Evolutionary conservation across 2,797 vertebrate genomes (phyloP).

Genomic region (Acipenser ruthenus): DNA sequence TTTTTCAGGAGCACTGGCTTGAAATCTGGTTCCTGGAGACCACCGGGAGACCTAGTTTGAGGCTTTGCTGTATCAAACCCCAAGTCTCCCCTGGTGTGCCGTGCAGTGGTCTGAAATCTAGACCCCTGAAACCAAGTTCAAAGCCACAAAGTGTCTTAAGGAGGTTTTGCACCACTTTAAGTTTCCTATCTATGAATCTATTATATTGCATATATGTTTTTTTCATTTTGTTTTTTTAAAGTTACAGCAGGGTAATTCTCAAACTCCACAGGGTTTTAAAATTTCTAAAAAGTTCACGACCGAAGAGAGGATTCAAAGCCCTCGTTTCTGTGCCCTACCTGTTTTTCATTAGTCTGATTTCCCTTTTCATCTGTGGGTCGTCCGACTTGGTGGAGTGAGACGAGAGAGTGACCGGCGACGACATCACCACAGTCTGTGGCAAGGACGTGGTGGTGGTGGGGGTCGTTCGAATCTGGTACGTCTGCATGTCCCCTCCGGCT

Average conservation of each 20-base stretch:
- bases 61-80: no score
- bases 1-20: no score
- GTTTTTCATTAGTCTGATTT: slow-evolving; percentile 88
- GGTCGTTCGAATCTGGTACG: slow-evolving; percentile 83
- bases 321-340: slow-evolving; percentile 47
- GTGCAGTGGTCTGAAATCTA: no score
- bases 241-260: no score
- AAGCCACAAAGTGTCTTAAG: background rate
- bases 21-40: no score
- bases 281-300: background rate
- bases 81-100: no score
- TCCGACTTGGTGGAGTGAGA: slow-evolving; percentile 68
- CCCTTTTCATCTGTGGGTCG: slow-evolving; percentile 86
- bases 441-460: slow-evolving; percentile 63
- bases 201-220: no score
- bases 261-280: no score
- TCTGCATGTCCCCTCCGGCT: slow-evolving; percentile 84
- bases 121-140: no score
- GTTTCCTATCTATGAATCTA: background rate
- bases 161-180: background rate
- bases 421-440: slow-evolving; percentile 82
- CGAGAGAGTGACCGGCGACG: slow-evolving; percentile 64
- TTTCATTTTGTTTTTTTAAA: no score
- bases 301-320: no score
- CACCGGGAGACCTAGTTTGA: no score